phyloP scores from a whole-genome alignment of 2,888 invertebrate species.

The Lypha dubia region DNA sequence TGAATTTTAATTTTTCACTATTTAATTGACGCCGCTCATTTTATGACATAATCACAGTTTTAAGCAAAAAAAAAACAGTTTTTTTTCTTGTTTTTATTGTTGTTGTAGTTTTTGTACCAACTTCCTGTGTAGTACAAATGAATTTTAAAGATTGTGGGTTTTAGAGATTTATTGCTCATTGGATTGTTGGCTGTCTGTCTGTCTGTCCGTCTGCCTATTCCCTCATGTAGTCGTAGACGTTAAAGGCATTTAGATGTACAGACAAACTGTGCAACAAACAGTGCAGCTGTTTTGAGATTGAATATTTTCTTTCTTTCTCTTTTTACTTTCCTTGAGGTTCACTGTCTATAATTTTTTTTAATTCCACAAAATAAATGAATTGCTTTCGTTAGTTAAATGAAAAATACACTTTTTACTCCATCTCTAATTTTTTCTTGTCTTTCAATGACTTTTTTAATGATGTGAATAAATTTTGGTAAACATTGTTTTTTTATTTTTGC shows the following conservation, averaged over 20 bases:
- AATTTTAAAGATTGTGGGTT: conserved; percentile 68
- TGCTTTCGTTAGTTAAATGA: conserved; percentile 58
- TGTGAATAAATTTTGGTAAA: conserved; percentile 55
- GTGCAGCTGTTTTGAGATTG: conserved; percentile 42
- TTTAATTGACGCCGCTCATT: conserved; percentile 70
- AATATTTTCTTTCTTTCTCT: conserved; percentile 17
- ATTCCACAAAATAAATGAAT: conserved; percentile 54
- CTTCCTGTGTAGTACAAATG: conserved; percentile 67
- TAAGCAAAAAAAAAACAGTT: conserved; percentile 27
- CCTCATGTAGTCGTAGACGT: conserved; percentile 9
- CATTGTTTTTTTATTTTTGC: conserved; percentile 16
- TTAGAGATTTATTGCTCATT: conserved; percentile 24
- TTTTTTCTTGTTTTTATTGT: conserved; percentile 8
- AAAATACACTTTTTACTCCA: conserved; percentile 30
- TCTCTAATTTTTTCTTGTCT: conserved; percentile 40
- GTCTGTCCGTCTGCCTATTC: too few relatives aligned
- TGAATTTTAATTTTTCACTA: conserved; percentile 64
- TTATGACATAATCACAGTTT: conserved; percentile 70
- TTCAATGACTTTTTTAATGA: conserved; percentile 57
- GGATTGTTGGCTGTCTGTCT: not conserved
- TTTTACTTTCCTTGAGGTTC: conserved; percentile 41
- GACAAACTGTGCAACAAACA: conserved; percentile 31
- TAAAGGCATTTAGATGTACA: conserved; percentile 18
- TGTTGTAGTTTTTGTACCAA: conserved; percentile 43
- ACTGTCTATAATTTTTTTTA: not conserved